Evolutionary conservation across 2,888 invertebrate genomes (phyloP), one percentile per base, ranked within the genome.

Genomic region (Drosophila bunnanda): DNA sequence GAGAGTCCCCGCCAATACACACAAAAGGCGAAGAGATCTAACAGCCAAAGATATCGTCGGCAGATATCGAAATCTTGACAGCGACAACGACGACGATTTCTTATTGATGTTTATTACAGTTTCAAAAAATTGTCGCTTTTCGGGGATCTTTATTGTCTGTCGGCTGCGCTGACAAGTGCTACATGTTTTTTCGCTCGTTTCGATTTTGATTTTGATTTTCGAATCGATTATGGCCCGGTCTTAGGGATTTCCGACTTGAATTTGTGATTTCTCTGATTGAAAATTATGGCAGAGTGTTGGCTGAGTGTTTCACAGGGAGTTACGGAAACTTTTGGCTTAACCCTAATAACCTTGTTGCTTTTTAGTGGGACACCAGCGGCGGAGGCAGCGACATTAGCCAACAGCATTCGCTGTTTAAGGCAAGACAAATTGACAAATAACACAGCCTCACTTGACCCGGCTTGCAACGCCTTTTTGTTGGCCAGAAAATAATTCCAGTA

Each of bases 341-440:
- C 84, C 84, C 44, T 78, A 76, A 82, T 85, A 82, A 85, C 89
- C 89, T 89, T 77, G 83, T 87, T 89, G 71, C 58, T 73, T 83
- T 81, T 78, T 56, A 66, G 54, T 67, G 59, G 75, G 78, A 68
- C 83, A 70, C 66, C 73, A 58, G 52, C 60, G 53, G 39, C 61
- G 52, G 32, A 60, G 50, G 60, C 57, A 66, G 39, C 56, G 55
- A 34, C 50, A 52, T 52, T 52, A 36, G 50, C 15, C 62, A 57
- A 53, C 55, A 61, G 44, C 61, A 60, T 44, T 79, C 56, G 82
- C 89, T 78, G 64, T 65, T 83, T 89, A 85, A 80, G 87, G 71
- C 78, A 80, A 89, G 88, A 86, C 89, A 89, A 86, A 86, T 86
- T 86, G 85, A 86, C 85, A 86, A 86, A 86, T 86, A 89, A 86